These are phyloP conservation scores for Palaemon carinicauda DNA, from an alignment of 1,140 invertebrate species.

Conservation along the genomic window DNA sequence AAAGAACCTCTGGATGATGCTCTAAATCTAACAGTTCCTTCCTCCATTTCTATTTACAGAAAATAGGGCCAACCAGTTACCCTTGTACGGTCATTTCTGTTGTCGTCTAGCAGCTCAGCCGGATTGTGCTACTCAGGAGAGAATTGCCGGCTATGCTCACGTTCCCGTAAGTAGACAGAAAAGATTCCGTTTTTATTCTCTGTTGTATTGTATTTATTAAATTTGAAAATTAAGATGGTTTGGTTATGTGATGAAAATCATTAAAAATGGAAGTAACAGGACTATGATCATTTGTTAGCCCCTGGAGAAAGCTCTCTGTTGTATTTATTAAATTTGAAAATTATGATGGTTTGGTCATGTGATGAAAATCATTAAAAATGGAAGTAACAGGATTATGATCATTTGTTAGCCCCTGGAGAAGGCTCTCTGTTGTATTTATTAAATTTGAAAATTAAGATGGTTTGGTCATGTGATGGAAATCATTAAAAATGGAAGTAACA, in stretches of 20 bases:
- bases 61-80: conserved; percentile 70
- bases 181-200: conserved; percentile 47
- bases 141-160: conserved; percentile 69
- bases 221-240: not conserved
- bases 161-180: conserved; percentile 63
- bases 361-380: too few relatives aligned
- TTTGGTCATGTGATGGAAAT: too few relatives aligned
- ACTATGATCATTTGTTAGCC: not conserved
- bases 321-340: not conserved
- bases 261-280: too few relatives aligned
- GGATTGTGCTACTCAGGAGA: conserved; percentile 70
- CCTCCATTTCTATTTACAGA: too few relatives aligned
- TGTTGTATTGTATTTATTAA: too few relatives aligned
- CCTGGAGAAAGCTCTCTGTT: not conserved
- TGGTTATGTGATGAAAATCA: too few relatives aligned
- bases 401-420: not conserved
- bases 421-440: not conserved
- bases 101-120: conserved; percentile 76
- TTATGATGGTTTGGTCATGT: too few relatives aligned
- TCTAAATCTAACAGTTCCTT: too few relatives aligned
- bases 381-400: too few relatives aligned
- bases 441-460: not conserved
- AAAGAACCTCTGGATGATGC: too few relatives aligned
- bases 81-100: conserved; percentile 79
- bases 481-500: too few relatives aligned